Evolutionary conservation across 2,888 invertebrate species (phyloP), one percentile per base, ranked within the genome.

Genomic region (Pachycephus smyrnensis): DNA sequence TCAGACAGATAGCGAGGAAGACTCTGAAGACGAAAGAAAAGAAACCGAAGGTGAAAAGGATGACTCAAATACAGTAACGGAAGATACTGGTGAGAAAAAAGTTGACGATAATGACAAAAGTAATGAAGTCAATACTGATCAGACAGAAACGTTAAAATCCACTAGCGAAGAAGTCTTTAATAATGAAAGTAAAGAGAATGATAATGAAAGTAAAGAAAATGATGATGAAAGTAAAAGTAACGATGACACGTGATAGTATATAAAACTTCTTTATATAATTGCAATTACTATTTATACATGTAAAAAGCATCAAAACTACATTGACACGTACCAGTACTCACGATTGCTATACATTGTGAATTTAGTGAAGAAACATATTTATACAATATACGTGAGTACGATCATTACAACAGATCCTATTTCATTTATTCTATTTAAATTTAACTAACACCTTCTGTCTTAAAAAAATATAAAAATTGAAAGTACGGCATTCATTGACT

Each of bases 111-210:
- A 81, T 80, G 80, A 80, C 74, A 75, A 78, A 83, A 88, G 89
- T 23, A 55, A 55, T 2, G 23, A 55, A 23, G 23, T 2, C 23
- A 55, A 23, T 55, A 23, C 55, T 2, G 55, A 55, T 23, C 23
- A 55, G 55, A 89, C 87, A 89, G 88, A 88, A 87, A 84, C 89
- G 87, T 88, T 80, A 83, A 84, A 84, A 84, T 82, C 84, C 88
- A 88, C 88, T 90, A 88, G 30, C 55, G 35, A 75, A 55, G 55
- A 55, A 80, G 80, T 73, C 73, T 40, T 40, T 73, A 80, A 76
- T 81, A 84, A 81, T 69, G 81, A 80, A 80, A 81, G 76, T 78
- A 75, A 73, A 80, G 78, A 77, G 69, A 79, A 78, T 75, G 81
- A 80, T 73, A 76, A 40, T 71, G n/a, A 77, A 3, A 77, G 77